Percentiles rank a stretch among this genome's conserved stretches.
Conservation (phyloP, 92 coral and sea anemone genomes). For the Epizoanthus ramosus region DNA sequence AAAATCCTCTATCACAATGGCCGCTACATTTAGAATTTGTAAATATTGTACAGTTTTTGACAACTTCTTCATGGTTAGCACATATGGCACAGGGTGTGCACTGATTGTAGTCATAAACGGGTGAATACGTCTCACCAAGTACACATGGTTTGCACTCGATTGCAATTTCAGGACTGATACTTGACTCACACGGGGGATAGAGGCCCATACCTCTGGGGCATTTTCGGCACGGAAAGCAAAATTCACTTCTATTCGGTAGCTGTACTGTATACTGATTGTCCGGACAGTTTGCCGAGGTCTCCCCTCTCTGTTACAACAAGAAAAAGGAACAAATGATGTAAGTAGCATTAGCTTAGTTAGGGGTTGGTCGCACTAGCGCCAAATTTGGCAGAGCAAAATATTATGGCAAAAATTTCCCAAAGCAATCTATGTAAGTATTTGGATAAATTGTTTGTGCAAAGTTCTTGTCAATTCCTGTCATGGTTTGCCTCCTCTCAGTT, state of each 20-base stretch:
- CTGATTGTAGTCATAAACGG: neutral
- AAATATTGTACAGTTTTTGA: slow-evolving; percentile 1
- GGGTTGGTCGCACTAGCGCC: too few relatives aligned
- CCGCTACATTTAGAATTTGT: slow-evolving; percentile 23
- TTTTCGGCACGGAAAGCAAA: slow-evolving; percentile 4
- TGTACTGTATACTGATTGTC: neutral
- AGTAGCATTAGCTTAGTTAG: too few relatives aligned
- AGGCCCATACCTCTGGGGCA: slow-evolving; percentile 26
- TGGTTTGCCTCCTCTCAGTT: too few relatives aligned
- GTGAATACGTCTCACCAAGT: slow-evolving; percentile 26
- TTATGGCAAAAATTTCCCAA: too few relatives aligned
- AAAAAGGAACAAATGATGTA: neutral
- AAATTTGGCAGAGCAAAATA: too few relatives aligned
- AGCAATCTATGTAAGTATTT: too few relatives aligned
- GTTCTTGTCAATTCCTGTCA: too few relatives aligned
- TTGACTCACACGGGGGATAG: slow-evolving; percentile 3
- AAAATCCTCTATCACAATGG: slow-evolving; percentile 18
- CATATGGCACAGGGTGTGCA: slow-evolving; percentile 19
- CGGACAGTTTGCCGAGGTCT: neutral
- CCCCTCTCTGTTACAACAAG: neutral
- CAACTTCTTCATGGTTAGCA: neutral
- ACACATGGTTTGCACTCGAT: slow-evolving; percentile 1
- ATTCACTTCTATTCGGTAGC: slow-evolving; percentile 5
- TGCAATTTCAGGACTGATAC: neutral
- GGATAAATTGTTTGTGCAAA: too few relatives aligned